Conservation (phyloP, 2,113 vertebrate genomes). For the Tauraco erythrolophus region DNA sequence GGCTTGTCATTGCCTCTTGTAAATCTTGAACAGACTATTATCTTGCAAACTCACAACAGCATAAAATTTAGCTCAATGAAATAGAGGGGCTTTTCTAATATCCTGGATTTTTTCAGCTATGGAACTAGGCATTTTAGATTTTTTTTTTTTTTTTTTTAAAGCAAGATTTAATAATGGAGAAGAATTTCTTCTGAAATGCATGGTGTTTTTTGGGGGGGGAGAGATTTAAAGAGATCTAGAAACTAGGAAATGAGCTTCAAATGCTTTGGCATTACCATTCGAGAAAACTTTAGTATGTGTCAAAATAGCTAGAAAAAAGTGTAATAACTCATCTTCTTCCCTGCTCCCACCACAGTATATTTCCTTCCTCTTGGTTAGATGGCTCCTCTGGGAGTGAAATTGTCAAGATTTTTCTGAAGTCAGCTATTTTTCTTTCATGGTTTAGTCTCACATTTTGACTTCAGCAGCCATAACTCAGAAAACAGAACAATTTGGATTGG, state of each 20-base stretch:
- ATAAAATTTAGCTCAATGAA: neutral
- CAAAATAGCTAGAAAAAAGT: neutral
- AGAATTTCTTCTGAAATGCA: neutral
- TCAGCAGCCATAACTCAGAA: neutral
- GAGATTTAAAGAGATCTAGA: neutral
- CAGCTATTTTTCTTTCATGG: neutral
- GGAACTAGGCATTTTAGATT: neutral
- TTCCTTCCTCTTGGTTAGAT: neutral
- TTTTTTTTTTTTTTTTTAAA: neutral
- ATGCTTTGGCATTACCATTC: neutral
- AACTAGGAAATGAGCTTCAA: neutral
- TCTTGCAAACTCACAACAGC: neutral
- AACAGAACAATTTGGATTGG: neutral
- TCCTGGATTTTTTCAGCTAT: neutral
- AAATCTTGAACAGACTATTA: conserved; percentile 26
- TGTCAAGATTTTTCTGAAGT: neutral
- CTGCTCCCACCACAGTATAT: neutral
- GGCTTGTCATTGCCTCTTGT: neutral
- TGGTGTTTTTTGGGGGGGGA: neutral
- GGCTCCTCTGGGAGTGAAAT: neutral
- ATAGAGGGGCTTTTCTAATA: neutral
- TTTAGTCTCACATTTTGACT: neutral
- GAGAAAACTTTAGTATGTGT: neutral
- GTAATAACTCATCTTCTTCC: neutral
- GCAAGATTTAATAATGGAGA: neutral